Percentiles rank a stretch among this genome's conserved stretches.
Conservation (phyloP, 2,113 vertebrate species). For the Bubalus kerabau region DNA sequence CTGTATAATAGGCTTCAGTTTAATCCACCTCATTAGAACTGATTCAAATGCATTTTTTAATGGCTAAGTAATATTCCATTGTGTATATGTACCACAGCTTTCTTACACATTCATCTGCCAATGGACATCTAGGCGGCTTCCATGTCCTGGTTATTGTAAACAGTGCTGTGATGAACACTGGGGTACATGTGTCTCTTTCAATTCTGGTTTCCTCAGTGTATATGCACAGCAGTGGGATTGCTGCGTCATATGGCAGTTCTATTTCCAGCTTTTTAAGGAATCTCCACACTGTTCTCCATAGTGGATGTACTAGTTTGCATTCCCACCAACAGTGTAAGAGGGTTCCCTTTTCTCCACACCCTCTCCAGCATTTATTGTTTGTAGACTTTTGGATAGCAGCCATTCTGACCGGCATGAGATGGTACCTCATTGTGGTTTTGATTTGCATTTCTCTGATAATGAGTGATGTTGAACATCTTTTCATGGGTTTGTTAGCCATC, state of each 20-base stretch:
- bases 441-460: background rate
- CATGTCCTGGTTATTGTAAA: background rate
- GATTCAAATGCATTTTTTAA: background rate
- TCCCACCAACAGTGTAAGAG: too few relatives aligned
- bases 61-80: background rate
- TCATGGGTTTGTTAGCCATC: background rate
- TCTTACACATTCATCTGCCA: accelerated
- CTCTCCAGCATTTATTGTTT: background rate
- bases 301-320: background rate
- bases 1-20: background rate
- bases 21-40: background rate
- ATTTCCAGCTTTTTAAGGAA: background rate
- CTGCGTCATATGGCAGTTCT: background rate
- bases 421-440: background rate
- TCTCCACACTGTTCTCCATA: background rate
- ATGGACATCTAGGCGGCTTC: background rate
- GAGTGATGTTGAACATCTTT: background rate
- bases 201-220: background rate
- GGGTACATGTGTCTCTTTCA: background rate
- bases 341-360: background rate
- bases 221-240: background rate
- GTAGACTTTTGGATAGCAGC: too few relatives aligned
- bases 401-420: accelerated
- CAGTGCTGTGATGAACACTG: background rate
- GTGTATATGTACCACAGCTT: background rate